Base-by-base conservation (phyloP, 2,113 vertebrate genomes). In the Ailurus styani region DNA sequence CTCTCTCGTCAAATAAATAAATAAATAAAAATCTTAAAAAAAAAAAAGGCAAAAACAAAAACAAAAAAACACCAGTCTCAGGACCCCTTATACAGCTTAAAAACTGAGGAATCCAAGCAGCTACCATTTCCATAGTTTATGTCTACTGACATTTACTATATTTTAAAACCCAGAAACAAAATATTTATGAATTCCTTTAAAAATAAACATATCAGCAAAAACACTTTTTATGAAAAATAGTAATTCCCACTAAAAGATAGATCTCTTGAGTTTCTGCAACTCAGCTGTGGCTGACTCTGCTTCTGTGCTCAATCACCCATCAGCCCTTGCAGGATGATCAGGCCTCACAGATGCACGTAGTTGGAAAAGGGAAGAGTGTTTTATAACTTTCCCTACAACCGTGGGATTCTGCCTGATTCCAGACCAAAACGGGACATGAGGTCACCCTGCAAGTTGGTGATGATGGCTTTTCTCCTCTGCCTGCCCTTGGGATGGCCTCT, bases 261-360 rank as follows among this genome's bases (percentile, higher is more conserved):
- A 52, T 10, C 47, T 2, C 50, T 40, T 20, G 11, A 85, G 27
- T 52, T 70, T 54, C 20, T 70, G 17, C n/a, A 37, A 37, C 17
- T n/a, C 4, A 8, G 20, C 15, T 21, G 7, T 21, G 40, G 57
- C 10, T 50, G 13, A 21, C 50, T 54, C 17, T 3, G 60, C 50
- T 25, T 34, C 47, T 27, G 50, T 3, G 7, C 7, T 8, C 25
- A 31, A 55, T 34, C 77, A 75, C 77, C n/a, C 1, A 4, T 0
- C 73, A 75, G 45, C 23, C 5, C 42, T 6, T 0, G 4, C 1
- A 1, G 27, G 54, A 15, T 2, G 11, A 45, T 3, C 1, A 0
- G 52, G 54, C 13, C 54, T 45, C 64, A 37, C 31, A 47, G 40
- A 37, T 14, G 29, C 21, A 4, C 1, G 31, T 2, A 17, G 52